phyloP scores from a whole-genome alignment of 2,113 vertebrate genomes.

The Harpagus bidentatus region DNA sequence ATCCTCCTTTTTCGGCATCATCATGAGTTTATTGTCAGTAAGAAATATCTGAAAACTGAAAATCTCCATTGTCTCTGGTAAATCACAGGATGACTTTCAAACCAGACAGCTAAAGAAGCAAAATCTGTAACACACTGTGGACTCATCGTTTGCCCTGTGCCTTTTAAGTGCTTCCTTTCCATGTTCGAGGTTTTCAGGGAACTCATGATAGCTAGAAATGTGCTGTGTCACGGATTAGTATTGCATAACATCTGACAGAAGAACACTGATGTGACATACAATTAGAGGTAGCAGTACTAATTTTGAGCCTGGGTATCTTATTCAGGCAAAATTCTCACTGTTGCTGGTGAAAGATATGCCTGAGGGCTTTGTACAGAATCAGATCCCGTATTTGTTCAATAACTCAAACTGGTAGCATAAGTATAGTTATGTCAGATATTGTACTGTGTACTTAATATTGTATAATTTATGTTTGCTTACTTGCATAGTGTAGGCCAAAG shows the following conservation, averaged over 20 bases:
- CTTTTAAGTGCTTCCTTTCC: neutral
- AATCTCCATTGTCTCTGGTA: neutral
- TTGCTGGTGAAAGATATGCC: neutral
- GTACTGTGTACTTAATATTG: neutral
- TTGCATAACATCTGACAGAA: neutral
- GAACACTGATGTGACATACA: neutral
- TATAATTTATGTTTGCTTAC: neutral
- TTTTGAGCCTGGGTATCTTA: neutral
- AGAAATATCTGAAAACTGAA: neutral
- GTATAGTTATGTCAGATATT: neutral
- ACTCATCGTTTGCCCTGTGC: neutral
- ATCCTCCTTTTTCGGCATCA: neutral
- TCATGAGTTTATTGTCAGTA: neutral
- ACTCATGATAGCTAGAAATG: neutral
- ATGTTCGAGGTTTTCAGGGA: neutral
- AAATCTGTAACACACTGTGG: neutral
- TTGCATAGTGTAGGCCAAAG: neutral
- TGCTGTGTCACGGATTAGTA: neutral
- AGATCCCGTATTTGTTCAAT: neutral
- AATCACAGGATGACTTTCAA: neutral
- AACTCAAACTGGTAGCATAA: neutral
- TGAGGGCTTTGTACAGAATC: neutral
- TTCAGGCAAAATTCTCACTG: neutral
- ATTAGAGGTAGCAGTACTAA: neutral
- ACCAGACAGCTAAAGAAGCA: neutral